A percentile compares a stretch with the other conserved stretches of the same genome.
Evolutionary conservation across 2,797 vertebrate species (phyloP).

Genomic region (Loris lydekkerianus): DNA sequence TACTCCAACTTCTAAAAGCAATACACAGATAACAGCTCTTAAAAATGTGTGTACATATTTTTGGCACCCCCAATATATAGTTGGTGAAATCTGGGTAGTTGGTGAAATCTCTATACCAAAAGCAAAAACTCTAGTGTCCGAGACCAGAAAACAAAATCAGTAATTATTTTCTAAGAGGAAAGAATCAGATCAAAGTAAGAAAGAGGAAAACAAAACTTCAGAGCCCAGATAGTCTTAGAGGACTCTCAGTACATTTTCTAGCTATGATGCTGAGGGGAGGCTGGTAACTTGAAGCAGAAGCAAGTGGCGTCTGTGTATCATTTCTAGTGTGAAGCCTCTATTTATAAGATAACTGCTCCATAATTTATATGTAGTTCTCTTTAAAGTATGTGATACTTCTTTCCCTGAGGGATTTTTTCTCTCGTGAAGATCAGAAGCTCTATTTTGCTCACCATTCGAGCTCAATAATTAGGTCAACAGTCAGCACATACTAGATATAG

Average conservation of each 20-base stretch:
- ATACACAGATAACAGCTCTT: too few relatives aligned
- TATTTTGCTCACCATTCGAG: constrained; percentile 38
- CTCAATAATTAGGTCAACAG: constrained; percentile 61
- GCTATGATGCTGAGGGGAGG: background rate
- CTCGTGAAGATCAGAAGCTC: constrained; percentile 37
- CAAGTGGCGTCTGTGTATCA: background rate
- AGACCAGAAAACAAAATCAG: background rate
- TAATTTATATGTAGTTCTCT: constrained; percentile 33
- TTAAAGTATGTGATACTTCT: background rate
- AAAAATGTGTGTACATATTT: too few relatives aligned
- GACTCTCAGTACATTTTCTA: background rate
- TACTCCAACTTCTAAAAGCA: too few relatives aligned
- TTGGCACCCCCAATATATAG: background rate
- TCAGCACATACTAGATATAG: background rate
- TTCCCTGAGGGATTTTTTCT: constrained; percentile 29
- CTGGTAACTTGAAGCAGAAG: background rate
- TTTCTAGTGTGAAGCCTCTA: background rate
- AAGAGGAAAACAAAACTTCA: background rate
- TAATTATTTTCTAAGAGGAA: background rate
- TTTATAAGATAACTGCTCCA: background rate
- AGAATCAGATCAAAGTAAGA: background rate
- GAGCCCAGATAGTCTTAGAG: background rate
- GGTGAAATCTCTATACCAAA: background rate
- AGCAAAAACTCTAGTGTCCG: background rate
- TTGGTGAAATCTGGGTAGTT: background rate